Percentiles rank a stretch among this genome's conserved stretches.
Conservation (phyloP, 2,888 invertebrate genomes). For the Orthosia gothica region DNA sequence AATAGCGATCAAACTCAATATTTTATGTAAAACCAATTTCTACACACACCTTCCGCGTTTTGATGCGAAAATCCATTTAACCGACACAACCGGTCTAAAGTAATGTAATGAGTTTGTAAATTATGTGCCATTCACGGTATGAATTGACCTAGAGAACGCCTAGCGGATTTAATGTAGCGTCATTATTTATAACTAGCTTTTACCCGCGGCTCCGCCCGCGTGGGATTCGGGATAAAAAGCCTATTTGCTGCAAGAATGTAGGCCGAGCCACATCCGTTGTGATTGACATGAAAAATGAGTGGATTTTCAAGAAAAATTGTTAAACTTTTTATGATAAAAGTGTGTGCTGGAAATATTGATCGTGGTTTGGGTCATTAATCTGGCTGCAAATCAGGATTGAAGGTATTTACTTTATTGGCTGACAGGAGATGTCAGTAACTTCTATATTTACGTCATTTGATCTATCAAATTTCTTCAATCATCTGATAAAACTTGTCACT, state of each 20-base stretch:
- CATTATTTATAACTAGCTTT: slow-evolving; percentile 60
- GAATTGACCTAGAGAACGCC: slow-evolving; percentile 58
- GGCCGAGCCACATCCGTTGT: slow-evolving; percentile 37
- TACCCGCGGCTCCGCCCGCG: slow-evolving; percentile 33
- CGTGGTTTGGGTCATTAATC: neutral
- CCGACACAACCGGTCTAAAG: slow-evolving; percentile 36
- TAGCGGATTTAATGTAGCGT: slow-evolving; percentile 54
- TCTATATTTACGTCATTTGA: neutral
- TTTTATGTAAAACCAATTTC: slow-evolving; percentile 49
- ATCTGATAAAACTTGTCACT: neutral
- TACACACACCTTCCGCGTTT: slow-evolving; percentile 24
- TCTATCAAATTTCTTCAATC: too few relatives aligned
- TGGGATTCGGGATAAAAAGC: slow-evolving; percentile 62
- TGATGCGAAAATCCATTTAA: slow-evolving; percentile 48
- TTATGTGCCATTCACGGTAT: slow-evolving; percentile 56
- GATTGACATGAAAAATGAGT: slow-evolving; percentile 48
- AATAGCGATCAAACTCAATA: slow-evolving; percentile 46
- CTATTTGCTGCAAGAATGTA: slow-evolving; percentile 23
- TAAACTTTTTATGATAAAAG: slow-evolving; percentile 11
- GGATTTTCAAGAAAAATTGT: slow-evolving; percentile 37
- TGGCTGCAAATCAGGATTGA: neutral
- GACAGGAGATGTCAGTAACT: too few relatives aligned
- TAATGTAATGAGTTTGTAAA: slow-evolving; percentile 61
- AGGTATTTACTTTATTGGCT: slow-evolving; percentile 4
- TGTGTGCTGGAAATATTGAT: slow-evolving; percentile 8